Conservation (phyloP, 1,140 invertebrate genomes). For the Platyura marginata region DNA sequence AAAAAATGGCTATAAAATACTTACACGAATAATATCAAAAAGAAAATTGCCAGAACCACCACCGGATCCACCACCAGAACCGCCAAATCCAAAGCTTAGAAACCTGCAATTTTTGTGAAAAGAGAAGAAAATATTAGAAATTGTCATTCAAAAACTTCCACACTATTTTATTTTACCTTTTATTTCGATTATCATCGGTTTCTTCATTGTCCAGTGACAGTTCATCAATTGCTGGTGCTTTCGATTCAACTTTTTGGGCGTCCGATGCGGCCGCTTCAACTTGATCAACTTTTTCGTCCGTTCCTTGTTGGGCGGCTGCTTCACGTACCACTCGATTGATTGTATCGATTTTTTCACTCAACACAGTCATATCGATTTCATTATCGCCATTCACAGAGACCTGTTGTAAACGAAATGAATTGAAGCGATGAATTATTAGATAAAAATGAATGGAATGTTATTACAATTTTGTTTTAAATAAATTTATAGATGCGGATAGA, state of each 20-base stretch:
- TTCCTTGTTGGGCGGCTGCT: constrained; percentile 12
- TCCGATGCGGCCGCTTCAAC: constrained; percentile 18
- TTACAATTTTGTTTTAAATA: too few species aligned
- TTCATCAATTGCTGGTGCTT: constrained; percentile 33
- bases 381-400: constrained; percentile 11
- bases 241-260: constrained; percentile 24
- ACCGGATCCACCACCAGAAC: constrained; percentile 29
- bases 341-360: constrained; percentile 23
- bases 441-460: too few species aligned
- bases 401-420: too few species aligned
- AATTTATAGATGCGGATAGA: too few species aligned
- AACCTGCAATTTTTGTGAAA: constrained; percentile 31
- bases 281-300: constrained; percentile 10
- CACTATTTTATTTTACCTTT: constrained; percentile 29
- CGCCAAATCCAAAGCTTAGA: constrained; percentile 44
- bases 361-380: constrained; percentile 20
- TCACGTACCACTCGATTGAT: constrained; percentile 23
- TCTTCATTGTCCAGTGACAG: constrained; percentile 35
- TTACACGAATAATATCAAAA: constrained; percentile 71
- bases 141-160: neutral
- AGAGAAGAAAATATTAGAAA: neutral
- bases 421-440: too few species aligned
- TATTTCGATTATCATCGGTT: constrained; percentile 60
- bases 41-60: constrained; percentile 70
- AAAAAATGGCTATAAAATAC: too few species aligned